Evolutionary conservation across 2,797 vertebrate species (phyloP).

Genomic region (Eidolon dupreanum): DNA sequence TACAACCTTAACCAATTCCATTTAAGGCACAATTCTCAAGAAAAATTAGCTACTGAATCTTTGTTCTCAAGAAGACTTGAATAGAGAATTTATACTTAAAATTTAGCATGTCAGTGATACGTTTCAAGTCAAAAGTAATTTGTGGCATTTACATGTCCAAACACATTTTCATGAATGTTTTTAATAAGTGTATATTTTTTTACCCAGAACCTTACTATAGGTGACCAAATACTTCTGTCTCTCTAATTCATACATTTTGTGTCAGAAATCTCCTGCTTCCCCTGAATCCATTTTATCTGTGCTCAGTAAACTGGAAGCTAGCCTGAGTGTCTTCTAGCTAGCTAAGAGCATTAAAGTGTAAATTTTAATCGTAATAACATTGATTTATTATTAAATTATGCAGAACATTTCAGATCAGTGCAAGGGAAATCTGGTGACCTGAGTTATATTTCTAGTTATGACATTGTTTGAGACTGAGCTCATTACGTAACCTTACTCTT

Average conservation of each 20-base stretch:
- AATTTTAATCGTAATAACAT: slow-evolving; percentile 8
- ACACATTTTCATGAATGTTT: neutral
- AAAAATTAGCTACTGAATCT: slow-evolving; percentile 27
- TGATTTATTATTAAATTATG: slow-evolving; percentile 33
- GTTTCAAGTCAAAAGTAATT: neutral
- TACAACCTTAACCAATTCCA: slow-evolving; percentile 76
- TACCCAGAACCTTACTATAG: neutral
- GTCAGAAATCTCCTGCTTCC: neutral
- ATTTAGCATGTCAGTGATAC: neutral
- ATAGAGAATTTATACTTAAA: slow-evolving; percentile 39
- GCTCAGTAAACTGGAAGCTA: neutral
- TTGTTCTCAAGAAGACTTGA: slow-evolving; percentile 78
- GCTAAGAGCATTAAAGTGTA: neutral
- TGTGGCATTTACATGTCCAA: neutral
- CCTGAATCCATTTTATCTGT: neutral
- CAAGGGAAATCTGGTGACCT: neutral
- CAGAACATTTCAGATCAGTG: neutral
- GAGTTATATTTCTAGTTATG: neutral
- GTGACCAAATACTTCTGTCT: neutral
- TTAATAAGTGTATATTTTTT: neutral
- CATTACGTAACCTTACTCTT: neutral
- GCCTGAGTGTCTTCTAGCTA: neutral
- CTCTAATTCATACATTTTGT: accelerated
- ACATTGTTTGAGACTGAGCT: neutral
- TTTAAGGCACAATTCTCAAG: slow-evolving; percentile 74